phyloP scores from a whole-genome alignment of 1,140 invertebrate species.

The Camponotus pennsylvanicus region DNA sequence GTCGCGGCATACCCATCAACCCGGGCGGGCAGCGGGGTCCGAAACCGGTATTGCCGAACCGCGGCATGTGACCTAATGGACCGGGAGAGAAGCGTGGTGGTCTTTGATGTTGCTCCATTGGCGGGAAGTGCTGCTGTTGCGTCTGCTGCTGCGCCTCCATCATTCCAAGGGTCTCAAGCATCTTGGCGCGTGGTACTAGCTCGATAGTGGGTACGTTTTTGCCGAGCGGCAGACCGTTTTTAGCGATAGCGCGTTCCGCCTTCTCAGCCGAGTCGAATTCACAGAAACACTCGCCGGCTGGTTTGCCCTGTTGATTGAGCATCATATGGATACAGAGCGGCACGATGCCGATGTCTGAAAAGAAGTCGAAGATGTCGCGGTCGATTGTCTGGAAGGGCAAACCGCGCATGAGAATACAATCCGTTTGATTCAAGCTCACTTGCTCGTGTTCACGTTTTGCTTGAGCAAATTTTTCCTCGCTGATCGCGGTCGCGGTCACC shows the following conservation, averaged over 20 bases:
- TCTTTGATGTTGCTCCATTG: conserved; percentile 75
- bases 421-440: conserved; percentile 78
- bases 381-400: conserved; percentile 92
- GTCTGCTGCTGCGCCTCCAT: conserved; percentile 75
- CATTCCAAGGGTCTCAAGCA: conserved; percentile 84
- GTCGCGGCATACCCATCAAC: conserved; percentile 83
- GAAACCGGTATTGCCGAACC: conserved; percentile 79
- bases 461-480: conserved; percentile 86
- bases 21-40: conserved; percentile 81
- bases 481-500: conserved; percentile 86
- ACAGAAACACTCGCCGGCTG: conserved; percentile 94
- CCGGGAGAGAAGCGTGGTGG: conserved; percentile 77
- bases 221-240: conserved; percentile 90
- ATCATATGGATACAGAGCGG: conserved; percentile 93
- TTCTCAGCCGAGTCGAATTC: conserved; percentile 92
- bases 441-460: conserved; percentile 85
- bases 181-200: conserved; percentile 89
- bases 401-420: conserved; percentile 91
- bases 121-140: conserved; percentile 73
- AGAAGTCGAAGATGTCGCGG: conserved; percentile 93
- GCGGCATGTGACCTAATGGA: conserved; percentile 77
- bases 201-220: conserved; percentile 89
- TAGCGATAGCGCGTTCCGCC: conserved; percentile 89
- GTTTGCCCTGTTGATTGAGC: conserved; percentile 89
- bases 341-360: conserved; percentile 91